Base-by-base conservation (phyloP, 37 sponge, comb jelly and placozoan species). In the Geodia barretti region DNA sequence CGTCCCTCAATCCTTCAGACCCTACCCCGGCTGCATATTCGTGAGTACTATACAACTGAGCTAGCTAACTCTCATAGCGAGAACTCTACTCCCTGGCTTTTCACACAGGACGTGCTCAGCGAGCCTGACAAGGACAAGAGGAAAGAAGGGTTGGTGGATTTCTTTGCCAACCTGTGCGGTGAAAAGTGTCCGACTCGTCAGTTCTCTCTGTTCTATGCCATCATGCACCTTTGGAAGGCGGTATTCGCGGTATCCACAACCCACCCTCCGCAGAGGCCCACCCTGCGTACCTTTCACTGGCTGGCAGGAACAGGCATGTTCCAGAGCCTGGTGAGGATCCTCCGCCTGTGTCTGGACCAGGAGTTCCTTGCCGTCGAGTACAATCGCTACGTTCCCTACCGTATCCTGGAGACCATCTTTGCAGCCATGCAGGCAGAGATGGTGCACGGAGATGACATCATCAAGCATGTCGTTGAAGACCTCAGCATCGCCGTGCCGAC, bases 161-260 rank as follows among this genome's bases (percentile, higher is more conserved):
- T 83, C 74, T 74, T 83, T 24, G 14, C 4, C 3, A 41, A 21
- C 11, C 67, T 83, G 0, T 73, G 66, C 41, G 4, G 19, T 19
- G 64, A 63, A 20, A 73, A 66, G 7, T 41, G 73, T 73, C 41
- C 43, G 1, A 34, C 61, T 3, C 26, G 74, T 23, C 5, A 62
- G 11, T 26, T 31, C 43, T 67, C 74, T 7, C 83, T 83, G 24
- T 20, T 65, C 66, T 83, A 83, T 66, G 74, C 83, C 36, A 19
- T 83, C 36, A 83, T 83, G 83, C 83, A 83, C 66, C 4, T 73
- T 2, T 83, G 83, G 83, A 64, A 65, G 37, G 33, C 64, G 24
- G 38, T 83, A 9, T 83, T 63, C 67, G 29, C 32, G 5, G 30
- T 64, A 11, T 47, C 54, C 54, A 47, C 14, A 14, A 47, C 11